Evolutionary conservation across 2,113 vertebrate genomes (phyloP).

Genomic region (Pygoscelis adeliae): DNA sequence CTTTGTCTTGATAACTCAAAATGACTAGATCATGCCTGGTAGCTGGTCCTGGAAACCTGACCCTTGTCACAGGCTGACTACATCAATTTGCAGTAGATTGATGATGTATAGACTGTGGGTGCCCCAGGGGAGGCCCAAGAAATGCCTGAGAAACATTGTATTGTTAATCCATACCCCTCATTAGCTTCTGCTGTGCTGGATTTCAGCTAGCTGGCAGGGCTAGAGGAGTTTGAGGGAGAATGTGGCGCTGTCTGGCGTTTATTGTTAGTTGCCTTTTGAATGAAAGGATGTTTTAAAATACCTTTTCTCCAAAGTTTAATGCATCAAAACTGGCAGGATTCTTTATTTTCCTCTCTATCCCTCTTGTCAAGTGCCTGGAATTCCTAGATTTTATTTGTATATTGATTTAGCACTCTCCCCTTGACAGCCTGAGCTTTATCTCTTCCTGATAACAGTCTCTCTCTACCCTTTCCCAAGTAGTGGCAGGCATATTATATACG

Average conservation of each 20-base stretch:
- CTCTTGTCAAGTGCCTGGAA: conserved; percentile 15
- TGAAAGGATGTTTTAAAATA: neutral
- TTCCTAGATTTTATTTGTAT: conserved; percentile 50
- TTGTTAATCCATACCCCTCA: conserved; percentile 53
- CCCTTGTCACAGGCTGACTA: conserved; percentile 58
- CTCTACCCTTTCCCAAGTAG: neutral
- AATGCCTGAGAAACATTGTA: conserved; percentile 33
- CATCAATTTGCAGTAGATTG: conserved; percentile 56
- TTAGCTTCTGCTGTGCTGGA: conserved; percentile 43
- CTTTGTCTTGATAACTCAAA: conserved; percentile 53
- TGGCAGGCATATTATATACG: neutral
- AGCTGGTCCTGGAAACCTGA: conserved; percentile 56
- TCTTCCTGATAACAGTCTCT: neutral
- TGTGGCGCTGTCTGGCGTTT: neutral
- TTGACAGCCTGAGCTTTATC: neutral
- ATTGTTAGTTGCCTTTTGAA: conserved; percentile 16
- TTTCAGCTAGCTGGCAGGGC: conserved; percentile 14
- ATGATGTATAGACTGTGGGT: conserved; percentile 40
- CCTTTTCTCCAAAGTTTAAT: conserved; percentile 24
- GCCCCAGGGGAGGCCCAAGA: conserved; percentile 24
- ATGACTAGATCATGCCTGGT: conserved; percentile 65
- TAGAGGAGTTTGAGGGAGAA: neutral
- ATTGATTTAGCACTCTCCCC: conserved; percentile 16
- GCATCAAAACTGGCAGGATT: neutral
- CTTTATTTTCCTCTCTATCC: neutral